These are phyloP conservation scores for Ophion costatus DNA, from an alignment of 2,888 invertebrate species.

Conservation along the genomic window DNA sequence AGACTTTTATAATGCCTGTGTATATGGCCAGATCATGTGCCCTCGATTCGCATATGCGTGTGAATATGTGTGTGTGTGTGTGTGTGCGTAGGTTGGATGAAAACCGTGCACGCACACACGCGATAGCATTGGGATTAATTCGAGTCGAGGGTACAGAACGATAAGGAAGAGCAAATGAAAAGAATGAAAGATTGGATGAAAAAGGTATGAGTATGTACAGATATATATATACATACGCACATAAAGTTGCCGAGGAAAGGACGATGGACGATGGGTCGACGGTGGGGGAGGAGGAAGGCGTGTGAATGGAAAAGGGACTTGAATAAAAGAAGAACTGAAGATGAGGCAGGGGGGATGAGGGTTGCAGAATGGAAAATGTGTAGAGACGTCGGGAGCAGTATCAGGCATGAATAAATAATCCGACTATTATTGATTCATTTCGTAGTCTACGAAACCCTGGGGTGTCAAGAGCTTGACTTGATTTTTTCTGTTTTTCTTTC, in stretches of 20 bases:
- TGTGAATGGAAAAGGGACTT: constrained; percentile 27
- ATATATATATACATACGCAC: background rate
- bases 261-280: background rate
- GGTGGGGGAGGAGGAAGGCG: background rate
- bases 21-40: constrained; percentile 4
- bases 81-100: background rate
- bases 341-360: background rate
- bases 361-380: constrained; percentile 6
- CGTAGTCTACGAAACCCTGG: constrained; percentile 3
- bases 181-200: constrained; percentile 50
- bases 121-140: constrained; percentile 47
- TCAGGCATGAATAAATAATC: constrained; percentile 41
- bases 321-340: constrained; percentile 31
- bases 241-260: background rate
- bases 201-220: background rate
- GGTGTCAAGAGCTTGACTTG: background rate
- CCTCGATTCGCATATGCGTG: constrained; percentile 9
- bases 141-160: constrained; percentile 42
- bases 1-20: constrained; percentile 4
- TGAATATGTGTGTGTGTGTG: constrained; percentile 1
- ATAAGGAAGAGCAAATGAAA: constrained; percentile 58
- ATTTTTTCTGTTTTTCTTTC: background rate
- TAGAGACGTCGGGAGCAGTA: constrained; percentile 24
- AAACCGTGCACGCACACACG: background rate
- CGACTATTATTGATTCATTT: constrained; percentile 42